phyloP scores from a whole-genome alignment of 2,888 invertebrate genomes.

The Epirrhoe tristata region DNA sequence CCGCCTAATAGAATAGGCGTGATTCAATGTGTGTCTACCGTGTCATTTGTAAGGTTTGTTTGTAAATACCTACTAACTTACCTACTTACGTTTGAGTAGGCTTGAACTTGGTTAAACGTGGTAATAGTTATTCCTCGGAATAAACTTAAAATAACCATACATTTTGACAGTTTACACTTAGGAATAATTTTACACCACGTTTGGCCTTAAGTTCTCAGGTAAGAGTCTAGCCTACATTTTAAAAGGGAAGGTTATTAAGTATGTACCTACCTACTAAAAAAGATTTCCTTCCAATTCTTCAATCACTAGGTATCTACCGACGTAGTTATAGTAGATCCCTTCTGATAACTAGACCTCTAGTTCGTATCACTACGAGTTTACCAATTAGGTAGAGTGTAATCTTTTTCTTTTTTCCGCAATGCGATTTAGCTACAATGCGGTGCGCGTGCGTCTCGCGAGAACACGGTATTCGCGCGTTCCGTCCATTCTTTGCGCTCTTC shows the following conservation, averaged over 20 bases:
- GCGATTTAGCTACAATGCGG: conserved; percentile 45
- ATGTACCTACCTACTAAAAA: not conserved
- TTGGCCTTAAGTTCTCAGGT: not conserved
- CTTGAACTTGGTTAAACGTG: not conserved
- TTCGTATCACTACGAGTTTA: not conserved
- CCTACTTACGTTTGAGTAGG: conserved; percentile 35
- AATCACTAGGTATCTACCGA: too few species aligned
- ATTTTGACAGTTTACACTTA: too few species aligned
- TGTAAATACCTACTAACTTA: too few species aligned
- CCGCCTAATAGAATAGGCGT: conserved; percentile 68
- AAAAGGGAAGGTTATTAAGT: not conserved
- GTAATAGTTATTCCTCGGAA: not conserved
- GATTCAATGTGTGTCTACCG: conserved; percentile 48
- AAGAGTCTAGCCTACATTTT: not conserved
- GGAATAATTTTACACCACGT: too few species aligned
- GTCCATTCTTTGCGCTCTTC: conserved; percentile 43
- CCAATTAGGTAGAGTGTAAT: not conserved
- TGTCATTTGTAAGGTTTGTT: conserved; percentile 42
- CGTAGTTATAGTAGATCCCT: too few species aligned
- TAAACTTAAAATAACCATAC: too few species aligned
- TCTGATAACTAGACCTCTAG: too few species aligned
- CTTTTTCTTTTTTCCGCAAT: conserved; percentile 1
- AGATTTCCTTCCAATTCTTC: too few species aligned
- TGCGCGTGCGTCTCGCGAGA: conserved; percentile 35
- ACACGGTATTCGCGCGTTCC: conserved; percentile 50